phyloP scores from a whole-genome alignment of 1,140 invertebrate genomes.

The Ephestia elutella region DNA sequence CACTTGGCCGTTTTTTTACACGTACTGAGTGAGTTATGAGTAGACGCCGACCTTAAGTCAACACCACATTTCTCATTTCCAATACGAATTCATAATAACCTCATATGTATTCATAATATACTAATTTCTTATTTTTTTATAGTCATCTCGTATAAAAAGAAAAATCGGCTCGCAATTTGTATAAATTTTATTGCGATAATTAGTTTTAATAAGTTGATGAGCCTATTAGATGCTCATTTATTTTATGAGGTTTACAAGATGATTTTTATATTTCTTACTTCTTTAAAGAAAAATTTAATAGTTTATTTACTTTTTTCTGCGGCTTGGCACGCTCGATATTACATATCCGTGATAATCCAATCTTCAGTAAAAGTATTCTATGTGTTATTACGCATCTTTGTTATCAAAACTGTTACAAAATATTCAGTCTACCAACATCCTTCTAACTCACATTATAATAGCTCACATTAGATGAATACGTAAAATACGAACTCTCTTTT shows the following conservation, averaged over 20 bases:
- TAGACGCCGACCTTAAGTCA: not conserved
- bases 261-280: not conserved
- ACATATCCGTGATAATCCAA: too few species aligned
- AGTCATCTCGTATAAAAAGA: not conserved
- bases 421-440: too few species aligned
- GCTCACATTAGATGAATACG: too few species aligned
- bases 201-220: not conserved
- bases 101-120: not conserved
- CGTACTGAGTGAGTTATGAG: not conserved
- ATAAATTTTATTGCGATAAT: not conserved
- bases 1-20: too few species aligned
- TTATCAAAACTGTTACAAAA: too few species aligned
- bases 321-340: too few species aligned
- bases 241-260: not conserved
- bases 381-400: too few species aligned
- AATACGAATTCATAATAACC: not conserved
- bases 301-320: too few species aligned
- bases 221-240: not conserved
- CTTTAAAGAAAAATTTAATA: too few species aligned
- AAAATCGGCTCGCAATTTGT: constrained; percentile 4
- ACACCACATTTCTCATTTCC: not conserved
- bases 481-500: not conserved
- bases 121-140: not conserved
- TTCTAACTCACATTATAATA: not conserved
- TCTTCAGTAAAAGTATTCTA: too few species aligned